A percentile compares a stretch with the other conserved stretches of the same genome.
Evolutionary conservation across 1,140 invertebrate genomes (phyloP).

Genomic region (Mya arenaria): DNA sequence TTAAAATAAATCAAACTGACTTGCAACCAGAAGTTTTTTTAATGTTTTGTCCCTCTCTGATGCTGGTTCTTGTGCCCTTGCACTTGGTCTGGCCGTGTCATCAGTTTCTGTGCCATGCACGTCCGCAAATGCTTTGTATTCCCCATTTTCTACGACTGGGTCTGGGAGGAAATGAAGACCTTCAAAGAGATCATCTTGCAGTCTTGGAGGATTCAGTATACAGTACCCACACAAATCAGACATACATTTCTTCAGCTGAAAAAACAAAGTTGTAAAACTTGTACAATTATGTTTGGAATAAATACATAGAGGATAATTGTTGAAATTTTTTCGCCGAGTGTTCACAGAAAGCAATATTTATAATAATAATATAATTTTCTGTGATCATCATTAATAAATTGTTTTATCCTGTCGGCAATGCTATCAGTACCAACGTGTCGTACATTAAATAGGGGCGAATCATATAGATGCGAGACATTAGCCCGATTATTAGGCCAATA

Average conservation of each 20-base stretch:
- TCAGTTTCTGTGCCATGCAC: slow-evolving; percentile 49
- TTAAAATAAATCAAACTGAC: slow-evolving; percentile 15
- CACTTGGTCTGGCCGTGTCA: slow-evolving; percentile 19
- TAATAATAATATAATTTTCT: too few relatives aligned
- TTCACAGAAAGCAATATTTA: too few relatives aligned
- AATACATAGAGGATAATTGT: too few relatives aligned
- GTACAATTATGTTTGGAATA: too few relatives aligned
- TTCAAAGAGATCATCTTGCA: background rate
- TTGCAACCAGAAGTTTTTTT: slow-evolving; percentile 11
- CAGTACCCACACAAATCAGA: background rate
- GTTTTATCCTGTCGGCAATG: too few relatives aligned
- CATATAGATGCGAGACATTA: too few relatives aligned
- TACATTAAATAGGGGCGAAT: too few relatives aligned
- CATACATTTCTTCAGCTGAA: slow-evolving; percentile 5
- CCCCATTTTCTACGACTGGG: slow-evolving; percentile 15
- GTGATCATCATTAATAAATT: too few relatives aligned
- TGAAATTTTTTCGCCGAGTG: too few relatives aligned
- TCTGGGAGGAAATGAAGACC: slow-evolving; percentile 39
- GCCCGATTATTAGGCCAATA: too few relatives aligned
- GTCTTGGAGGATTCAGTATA: background rate
- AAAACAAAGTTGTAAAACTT: too few relatives aligned
- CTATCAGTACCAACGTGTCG: too few relatives aligned
- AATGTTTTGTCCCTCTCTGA: slow-evolving; percentile 5
- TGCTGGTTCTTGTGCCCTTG: background rate
- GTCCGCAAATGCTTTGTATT: slow-evolving; percentile 45